phyloP scores from a whole-genome alignment of 2,797 vertebrate species.

The Taenioides sp. region DNA sequence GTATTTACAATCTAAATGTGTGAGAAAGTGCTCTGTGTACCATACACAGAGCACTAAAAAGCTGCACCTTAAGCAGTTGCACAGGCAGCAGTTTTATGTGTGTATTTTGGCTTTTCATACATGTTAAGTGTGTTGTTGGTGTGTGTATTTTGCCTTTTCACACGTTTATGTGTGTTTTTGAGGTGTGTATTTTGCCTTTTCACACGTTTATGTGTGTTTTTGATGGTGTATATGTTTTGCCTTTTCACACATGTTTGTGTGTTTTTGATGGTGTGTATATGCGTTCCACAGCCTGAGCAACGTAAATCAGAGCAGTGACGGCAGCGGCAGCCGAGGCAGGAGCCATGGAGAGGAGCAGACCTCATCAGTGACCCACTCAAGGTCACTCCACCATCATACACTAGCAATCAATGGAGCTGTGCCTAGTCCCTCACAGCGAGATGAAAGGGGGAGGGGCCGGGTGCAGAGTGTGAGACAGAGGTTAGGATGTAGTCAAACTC shows the following conservation, averaged over 20 bases:
- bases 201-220: slow-evolving; percentile 31
- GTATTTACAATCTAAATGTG: slow-evolving; percentile 1
- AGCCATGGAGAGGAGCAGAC: slow-evolving; percentile 52
- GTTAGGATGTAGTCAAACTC: slow-evolving; percentile 18
- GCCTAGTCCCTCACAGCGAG: slow-evolving; percentile 56
- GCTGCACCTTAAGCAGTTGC: slow-evolving; percentile 5
- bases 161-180: slow-evolving; percentile 31
- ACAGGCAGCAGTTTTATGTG: slow-evolving; percentile 23
- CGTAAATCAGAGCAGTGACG: slow-evolving; percentile 55
- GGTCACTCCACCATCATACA: slow-evolving; percentile 69
- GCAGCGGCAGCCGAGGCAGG: slow-evolving; percentile 44
- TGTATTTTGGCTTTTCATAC: slow-evolving; percentile 37
- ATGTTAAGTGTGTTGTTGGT: slow-evolving; percentile 29
- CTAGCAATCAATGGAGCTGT: slow-evolving; percentile 71
- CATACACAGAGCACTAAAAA: slow-evolving; percentile 22
- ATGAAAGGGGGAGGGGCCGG: slow-evolving; percentile 23
- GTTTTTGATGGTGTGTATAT: slow-evolving; percentile 29
- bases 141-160: slow-evolving; percentile 35
- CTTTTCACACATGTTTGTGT: slow-evolving; percentile 28
- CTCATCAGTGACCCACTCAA: slow-evolving; percentile 71
- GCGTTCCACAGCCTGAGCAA: slow-evolving; percentile 51
- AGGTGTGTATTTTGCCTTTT: slow-evolving; percentile 34
- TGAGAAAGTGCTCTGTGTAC: slow-evolving; percentile 6
- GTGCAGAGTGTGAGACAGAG: slow-evolving; percentile 45
- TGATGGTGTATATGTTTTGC: slow-evolving; percentile 19